A percentile compares a stretch with the other conserved stretches of the same genome.
phyloP scores from a whole-genome alignment of 1,140 invertebrate species.

The Ruditapes philippinarum region DNA sequence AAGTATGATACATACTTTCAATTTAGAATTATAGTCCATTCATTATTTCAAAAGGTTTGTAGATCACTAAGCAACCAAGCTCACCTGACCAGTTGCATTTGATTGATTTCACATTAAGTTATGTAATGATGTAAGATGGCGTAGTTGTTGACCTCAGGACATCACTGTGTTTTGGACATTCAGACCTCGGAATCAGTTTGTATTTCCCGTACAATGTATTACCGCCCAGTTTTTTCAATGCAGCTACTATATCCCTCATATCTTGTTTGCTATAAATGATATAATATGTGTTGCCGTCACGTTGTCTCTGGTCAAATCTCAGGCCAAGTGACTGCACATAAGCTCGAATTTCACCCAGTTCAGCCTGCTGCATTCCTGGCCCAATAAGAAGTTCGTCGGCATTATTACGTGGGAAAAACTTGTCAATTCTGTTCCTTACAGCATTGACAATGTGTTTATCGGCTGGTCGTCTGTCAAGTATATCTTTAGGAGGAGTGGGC shows the following conservation, averaged over 20 bases:
- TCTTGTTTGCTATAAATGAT: not conserved
- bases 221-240: not conserved
- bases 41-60: no score
- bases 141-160: constrained; percentile 7
- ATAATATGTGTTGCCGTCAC: not conserved
- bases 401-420: constrained; percentile 31
- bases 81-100: no score
- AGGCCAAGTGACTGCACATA: not conserved
- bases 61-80: no score
- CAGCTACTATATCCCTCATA: not conserved
- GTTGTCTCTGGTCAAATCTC: not conserved
- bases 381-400: constrained; percentile 22
- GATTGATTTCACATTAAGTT: no score
- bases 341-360: not conserved
- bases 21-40: no score
- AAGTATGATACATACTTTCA: no score
- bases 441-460: constrained; percentile 17
- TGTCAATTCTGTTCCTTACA: not conserved
- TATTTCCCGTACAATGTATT: not conserved
- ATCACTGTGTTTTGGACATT: constrained; percentile 33
- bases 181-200: constrained; percentile 8
- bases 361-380: not conserved
- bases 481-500: not conserved
- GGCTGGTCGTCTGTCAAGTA: not conserved
- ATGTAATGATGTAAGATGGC: no score